A percentile compares a stretch with the other conserved stretches of the same genome.
phyloP scores from a whole-genome alignment of 2,888 invertebrate genomes.

The Dioctria rufipes region DNA sequence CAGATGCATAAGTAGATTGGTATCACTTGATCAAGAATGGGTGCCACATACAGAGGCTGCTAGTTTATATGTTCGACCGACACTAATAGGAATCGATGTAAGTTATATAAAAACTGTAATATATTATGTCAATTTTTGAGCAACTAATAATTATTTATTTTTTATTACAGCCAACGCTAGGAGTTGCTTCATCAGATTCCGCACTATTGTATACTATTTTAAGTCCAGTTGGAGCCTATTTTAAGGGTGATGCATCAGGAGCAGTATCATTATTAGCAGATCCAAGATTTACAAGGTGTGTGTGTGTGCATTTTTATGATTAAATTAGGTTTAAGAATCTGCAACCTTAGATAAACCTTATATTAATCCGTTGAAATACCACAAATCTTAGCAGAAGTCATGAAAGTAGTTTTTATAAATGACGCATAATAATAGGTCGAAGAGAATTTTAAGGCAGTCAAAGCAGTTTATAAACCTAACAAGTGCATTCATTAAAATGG shows the following conservation, averaged over 20 bases:
- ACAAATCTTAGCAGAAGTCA: no score
- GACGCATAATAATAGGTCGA: no score
- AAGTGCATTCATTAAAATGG: no score
- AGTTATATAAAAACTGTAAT: constrained; percentile 68
- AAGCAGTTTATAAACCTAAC: no score
- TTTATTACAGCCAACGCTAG: constrained; percentile 85
- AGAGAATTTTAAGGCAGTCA: no score
- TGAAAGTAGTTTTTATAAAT: no score
- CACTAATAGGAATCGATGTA: constrained; percentile 97
- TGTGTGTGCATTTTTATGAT: no score
- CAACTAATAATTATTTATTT: not conserved
- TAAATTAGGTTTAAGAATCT: not conserved
- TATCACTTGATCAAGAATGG: constrained; percentile 97
- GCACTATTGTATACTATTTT: constrained; percentile 93
- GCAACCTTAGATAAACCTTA: not conserved
- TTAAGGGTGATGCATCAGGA: constrained; percentile 76
- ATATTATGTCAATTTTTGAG: not conserved
- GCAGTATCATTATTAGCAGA: constrained; percentile 94
- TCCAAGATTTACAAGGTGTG: constrained; percentile 80
- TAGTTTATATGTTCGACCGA: constrained; percentile 96
- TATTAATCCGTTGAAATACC: no score
- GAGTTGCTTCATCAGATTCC: constrained; percentile 89
- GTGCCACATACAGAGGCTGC: constrained; percentile 92
- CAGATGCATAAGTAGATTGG: constrained; percentile 85
- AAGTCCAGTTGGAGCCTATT: constrained; percentile 95